phyloP scores from a whole-genome alignment of 2,113 vertebrate genomes.

The Pyxicephalus adspersus region DNA sequence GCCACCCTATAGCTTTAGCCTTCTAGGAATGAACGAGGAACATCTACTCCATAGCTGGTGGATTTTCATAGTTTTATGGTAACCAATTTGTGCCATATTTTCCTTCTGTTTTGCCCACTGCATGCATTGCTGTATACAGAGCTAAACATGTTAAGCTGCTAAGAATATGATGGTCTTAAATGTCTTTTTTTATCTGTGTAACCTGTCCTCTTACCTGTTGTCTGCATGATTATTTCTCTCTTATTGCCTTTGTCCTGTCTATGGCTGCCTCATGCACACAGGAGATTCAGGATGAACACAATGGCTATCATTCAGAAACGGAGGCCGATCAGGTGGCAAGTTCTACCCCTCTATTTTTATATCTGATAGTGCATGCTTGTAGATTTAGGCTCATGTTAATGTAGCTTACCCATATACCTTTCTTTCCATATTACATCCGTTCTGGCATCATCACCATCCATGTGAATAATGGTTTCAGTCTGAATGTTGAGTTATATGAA shows the following conservation, averaged over 20 bases:
- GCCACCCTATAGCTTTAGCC: too few relatives aligned
- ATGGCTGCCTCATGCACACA: constrained; percentile 77
- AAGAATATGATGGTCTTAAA: constrained; percentile 19
- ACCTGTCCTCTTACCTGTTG: constrained; percentile 78
- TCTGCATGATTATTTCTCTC: constrained; percentile 72
- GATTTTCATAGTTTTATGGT: too few relatives aligned
- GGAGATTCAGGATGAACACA: constrained; percentile 86
- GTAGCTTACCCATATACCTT: neutral
- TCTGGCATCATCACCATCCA: neutral
- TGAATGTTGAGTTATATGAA: too few relatives aligned
- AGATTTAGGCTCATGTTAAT: neutral
- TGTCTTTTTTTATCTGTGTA: constrained; percentile 65
- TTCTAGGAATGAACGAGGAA: too few relatives aligned
- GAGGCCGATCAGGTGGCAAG: constrained; percentile 91
- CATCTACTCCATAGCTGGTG: too few relatives aligned
- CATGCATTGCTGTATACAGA: neutral
- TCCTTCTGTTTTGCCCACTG: neutral
- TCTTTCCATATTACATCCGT: neutral
- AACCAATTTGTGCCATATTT: neutral
- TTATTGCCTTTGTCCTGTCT: constrained; percentile 70
- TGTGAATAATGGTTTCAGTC: neutral
- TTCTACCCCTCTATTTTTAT: constrained; percentile 73
- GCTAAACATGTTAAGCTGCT: neutral
- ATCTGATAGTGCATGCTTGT: constrained; percentile 49
- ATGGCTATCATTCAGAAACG: constrained; percentile 84